Evolutionary conservation across 2,113 vertebrate genomes (phyloP), one percentile per base, ranked within the genome.

Genomic region (Girardinichthys multiradiatus): DNA sequence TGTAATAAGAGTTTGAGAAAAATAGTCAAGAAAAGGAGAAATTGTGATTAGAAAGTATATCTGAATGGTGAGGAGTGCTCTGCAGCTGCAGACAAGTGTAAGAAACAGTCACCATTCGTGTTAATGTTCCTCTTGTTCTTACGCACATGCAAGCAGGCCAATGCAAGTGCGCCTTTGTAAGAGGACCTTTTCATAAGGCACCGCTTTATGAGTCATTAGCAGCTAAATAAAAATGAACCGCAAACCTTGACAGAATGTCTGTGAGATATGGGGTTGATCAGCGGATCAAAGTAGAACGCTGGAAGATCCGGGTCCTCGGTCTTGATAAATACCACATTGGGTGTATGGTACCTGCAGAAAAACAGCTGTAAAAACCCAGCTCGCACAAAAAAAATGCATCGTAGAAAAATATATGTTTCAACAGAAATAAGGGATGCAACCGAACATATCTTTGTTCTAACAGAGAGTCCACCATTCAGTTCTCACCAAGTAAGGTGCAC

Each of bases 181-280:
- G 79, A 90, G 82, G 86, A 59, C 21, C 8, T 61, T 11, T 14
- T 28, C 11, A 17, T 26, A 51, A 28, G 4, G n/a, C 9, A 24
- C 7, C 9, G 24, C 24, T 54, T 54, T 4, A 21, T 30, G 31
- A 29, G 14, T 5, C 12, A 31, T 29, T 2, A 31, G 17, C n/a
- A 24, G 33, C 24, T 60, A 64, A 72, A 4, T 1, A 1, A 70
- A 19, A 37, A 76, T 0, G 4, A 17, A n/a, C 51, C 27, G 59
- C 95, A 88, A 85, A 98, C 98, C 95, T 99, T 99, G 74, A 99
- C 97, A 17, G 98, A 98, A 80, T 99, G 98, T 72, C 98, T 95
- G 86, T 99, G 98, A 57, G 98, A 99, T 83, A 99, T 99, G 29
- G 98, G 98, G 85, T 99, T 99, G 92, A 99, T 99, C 81, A 99